Evolutionary conservation across 2,797 vertebrate species (phyloP).

Genomic region (Calcarius lapponicus): DNA sequence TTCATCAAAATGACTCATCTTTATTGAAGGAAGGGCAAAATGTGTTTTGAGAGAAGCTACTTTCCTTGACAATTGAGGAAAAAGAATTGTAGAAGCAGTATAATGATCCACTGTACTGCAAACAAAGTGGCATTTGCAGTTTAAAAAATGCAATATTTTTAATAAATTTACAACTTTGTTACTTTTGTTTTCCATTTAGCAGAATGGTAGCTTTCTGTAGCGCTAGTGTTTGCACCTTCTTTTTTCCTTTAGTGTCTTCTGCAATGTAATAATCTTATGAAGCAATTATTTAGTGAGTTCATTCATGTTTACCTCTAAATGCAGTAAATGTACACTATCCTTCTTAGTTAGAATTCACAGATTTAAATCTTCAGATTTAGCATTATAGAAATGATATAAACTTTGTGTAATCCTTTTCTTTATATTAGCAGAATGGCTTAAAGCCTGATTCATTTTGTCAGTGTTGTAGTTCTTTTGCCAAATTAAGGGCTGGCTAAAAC

Average conservation of each 20-base stretch:
- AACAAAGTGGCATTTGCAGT: neutral
- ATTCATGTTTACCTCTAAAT: neutral
- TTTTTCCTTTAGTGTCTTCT: neutral
- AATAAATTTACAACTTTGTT: neutral
- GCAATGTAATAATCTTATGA: neutral
- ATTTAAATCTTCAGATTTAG: neutral
- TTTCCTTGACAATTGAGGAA: neutral
- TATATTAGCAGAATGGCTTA: neutral
- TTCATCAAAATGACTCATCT: neutral
- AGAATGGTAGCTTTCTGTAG: neutral
- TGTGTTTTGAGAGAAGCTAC: neutral
- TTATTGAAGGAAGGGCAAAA: neutral
- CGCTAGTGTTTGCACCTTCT: neutral
- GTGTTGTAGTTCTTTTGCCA: neutral
- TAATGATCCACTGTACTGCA: neutral
- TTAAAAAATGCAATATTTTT: neutral
- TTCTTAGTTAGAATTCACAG: neutral
- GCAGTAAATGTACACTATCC: neutral
- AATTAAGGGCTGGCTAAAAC: neutral
- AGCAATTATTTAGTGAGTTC: neutral
- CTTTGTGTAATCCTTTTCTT: neutral
- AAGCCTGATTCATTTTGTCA: neutral
- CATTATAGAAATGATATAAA: neutral
- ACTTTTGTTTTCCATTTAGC: neutral
- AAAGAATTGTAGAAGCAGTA: neutral